Evolutionary conservation across 1,140 invertebrate species (phyloP).

Genomic region (Drosophila simulans): DNA sequence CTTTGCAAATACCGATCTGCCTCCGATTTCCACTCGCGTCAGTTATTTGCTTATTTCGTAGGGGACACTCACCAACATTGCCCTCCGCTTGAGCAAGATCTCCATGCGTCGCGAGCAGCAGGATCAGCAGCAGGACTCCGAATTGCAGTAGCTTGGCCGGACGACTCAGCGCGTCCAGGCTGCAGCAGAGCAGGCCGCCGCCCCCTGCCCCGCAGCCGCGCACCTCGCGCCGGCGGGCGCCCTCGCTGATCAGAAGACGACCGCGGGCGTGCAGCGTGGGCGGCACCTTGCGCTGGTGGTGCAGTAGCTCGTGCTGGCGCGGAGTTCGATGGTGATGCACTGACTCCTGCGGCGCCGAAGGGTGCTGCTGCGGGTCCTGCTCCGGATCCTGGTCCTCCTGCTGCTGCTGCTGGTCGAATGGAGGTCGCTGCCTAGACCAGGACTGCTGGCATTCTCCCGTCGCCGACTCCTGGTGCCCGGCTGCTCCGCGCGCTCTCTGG

Average conservation of each 20-base stretch:
- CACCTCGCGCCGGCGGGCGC: conserved; percentile 25
- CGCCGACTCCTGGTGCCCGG: conserved; percentile 13
- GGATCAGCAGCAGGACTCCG: conserved; percentile 58
- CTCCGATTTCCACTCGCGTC: not conserved
- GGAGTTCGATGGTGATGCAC: conserved; percentile 10
- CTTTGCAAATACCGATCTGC: too few relatives aligned
- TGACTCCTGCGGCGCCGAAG: not conserved
- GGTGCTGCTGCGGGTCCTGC: not conserved
- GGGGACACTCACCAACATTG: conserved; percentile 76
- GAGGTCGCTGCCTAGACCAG: conserved; percentile 29
- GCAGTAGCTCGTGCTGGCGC: conserved; percentile 35
- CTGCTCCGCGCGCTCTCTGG: conserved; percentile 36
- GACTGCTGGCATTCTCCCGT: conserved; percentile 32
- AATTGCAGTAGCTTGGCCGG: conserved; percentile 60
- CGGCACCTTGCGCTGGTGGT: conserved; percentile 38
- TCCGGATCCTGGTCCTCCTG: conserved; percentile 1
- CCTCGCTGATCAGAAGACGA: conserved; percentile 39
- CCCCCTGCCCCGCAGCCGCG: conserved; percentile 28
- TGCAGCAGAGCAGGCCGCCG: conserved; percentile 52
- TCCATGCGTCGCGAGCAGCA: conserved; percentile 66
- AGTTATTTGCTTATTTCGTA: not conserved
- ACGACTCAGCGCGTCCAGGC: conserved; percentile 53
- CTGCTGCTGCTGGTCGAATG: conserved; percentile 13
- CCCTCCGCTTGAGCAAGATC: conserved; percentile 74
- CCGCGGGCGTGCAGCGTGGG: conserved; percentile 11